phyloP scores from a whole-genome alignment of 2,888 invertebrate species.

The Dicyrtomina minuta region DNA sequence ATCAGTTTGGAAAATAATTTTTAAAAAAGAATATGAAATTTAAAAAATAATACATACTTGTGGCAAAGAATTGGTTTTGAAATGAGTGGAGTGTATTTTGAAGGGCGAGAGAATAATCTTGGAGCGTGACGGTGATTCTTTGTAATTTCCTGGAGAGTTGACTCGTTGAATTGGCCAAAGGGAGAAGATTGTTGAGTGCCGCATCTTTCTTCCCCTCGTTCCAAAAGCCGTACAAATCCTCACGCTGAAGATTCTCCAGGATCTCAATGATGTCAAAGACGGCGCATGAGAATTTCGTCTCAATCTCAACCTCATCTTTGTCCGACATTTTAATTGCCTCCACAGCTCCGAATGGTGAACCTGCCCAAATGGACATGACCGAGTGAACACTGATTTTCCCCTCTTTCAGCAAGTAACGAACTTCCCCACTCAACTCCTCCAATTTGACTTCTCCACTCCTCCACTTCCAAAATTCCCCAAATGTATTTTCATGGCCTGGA shows the following conservation, averaged over 20 bases:
- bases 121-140: neutral
- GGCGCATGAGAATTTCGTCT: conserved; percentile 8
- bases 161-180: neutral
- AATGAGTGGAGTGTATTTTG: neutral
- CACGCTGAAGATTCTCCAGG: neutral
- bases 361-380: conserved; percentile 15
- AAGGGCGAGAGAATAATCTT: neutral
- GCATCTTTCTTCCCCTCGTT: neutral
- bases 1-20: too few relatives aligned
- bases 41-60: too few relatives aligned
- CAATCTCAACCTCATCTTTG: neutral
- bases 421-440: neutral
- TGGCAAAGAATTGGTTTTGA: too few relatives aligned
- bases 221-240: conserved; percentile 5
- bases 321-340: conserved; percentile 10
- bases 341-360: conserved; percentile 14
- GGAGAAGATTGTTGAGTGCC: neutral
- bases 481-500: too few relatives aligned
- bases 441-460: too few relatives aligned
- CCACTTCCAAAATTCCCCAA: too few relatives aligned
- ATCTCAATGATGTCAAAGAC: conserved; percentile 12
- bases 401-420: neutral
- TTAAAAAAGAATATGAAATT: too few relatives aligned
- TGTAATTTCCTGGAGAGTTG: conserved; percentile 5
- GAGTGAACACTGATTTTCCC: conserved; percentile 18